phyloP scores from a whole-genome alignment of 2,113 vertebrate species.

The Columba livia region DNA sequence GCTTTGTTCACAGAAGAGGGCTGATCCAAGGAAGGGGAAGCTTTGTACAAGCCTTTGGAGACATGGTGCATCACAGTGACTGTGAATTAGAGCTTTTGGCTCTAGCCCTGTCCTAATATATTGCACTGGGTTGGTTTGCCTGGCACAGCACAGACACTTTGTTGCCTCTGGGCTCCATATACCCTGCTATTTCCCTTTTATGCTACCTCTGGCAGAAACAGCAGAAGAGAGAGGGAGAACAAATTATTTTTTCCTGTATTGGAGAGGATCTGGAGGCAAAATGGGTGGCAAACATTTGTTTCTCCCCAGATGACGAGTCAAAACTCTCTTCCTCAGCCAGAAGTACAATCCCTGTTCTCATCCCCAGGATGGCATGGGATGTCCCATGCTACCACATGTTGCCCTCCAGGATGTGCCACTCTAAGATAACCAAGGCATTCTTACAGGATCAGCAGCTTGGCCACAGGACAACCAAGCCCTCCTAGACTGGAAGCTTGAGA shows the following conservation, averaged over 20 bases:
- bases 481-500: neutral
- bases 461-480: neutral
- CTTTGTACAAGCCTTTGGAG: neutral
- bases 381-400: neutral
- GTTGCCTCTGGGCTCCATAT: constrained; percentile 18
- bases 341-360: neutral
- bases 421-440: neutral
- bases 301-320: neutral
- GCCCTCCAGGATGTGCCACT: neutral
- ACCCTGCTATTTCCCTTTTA: constrained; percentile 49
- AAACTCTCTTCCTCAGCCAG: neutral
- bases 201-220: constrained; percentile 35
- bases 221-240: neutral
- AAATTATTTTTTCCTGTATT: constrained; percentile 26
- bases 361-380: neutral
- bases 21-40: neutral
- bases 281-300: constrained; percentile 1
- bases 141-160: neutral
- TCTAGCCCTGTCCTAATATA: neutral
- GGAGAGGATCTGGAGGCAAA: neutral
- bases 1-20: neutral
- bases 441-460: neutral
- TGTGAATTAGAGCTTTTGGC: constrained; percentile 15
- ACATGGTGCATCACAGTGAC: neutral
- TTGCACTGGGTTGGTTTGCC: neutral